Conservation (phyloP, 2,888 invertebrate species). For the Dolichomitus sp. region DNA sequence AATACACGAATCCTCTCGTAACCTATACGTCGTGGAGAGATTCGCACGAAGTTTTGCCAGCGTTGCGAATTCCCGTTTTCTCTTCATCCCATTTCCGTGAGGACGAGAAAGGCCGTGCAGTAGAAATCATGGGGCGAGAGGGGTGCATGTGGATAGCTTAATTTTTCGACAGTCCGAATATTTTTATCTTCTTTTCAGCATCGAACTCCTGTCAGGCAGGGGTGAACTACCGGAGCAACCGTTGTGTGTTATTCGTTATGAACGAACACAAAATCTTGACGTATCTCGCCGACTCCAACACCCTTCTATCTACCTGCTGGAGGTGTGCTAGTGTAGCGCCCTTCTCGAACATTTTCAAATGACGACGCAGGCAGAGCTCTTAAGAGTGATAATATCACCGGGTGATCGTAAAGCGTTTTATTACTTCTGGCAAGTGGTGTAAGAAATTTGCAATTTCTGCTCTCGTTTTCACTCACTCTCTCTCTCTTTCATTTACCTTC, state of each 20-base stretch:
- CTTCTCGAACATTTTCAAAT: neutral
- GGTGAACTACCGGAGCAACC: neutral
- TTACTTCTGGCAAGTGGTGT: constrained; percentile 57
- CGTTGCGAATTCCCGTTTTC: constrained; percentile 18
- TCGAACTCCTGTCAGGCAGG: neutral
- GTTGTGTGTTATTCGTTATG: constrained; percentile 27
- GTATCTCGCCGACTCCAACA: constrained; percentile 2
- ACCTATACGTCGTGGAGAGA: constrained; percentile 5
- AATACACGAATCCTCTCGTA: constrained; percentile 35
- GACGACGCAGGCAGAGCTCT: constrained; percentile 23
- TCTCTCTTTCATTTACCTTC: neutral
- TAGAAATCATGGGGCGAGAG: neutral
- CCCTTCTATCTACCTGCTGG: neutral
- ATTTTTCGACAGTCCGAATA: constrained; percentile 36
- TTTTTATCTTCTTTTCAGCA: constrained; percentile 10
- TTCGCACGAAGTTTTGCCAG: constrained; percentile 26
- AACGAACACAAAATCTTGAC: neutral
- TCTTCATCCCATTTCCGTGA: constrained; percentile 23
- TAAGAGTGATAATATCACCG: constrained; percentile 47
- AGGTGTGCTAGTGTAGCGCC: neutral
- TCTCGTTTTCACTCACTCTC: neutral
- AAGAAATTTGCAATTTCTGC: constrained; percentile 66
- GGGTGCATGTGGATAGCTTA: constrained; percentile 23
- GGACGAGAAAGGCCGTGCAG: neutral
- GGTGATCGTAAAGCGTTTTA: constrained; percentile 64